Evolutionary conservation across 2,888 invertebrate species (phyloP).

Genomic region (Calliscelio sp.): DNA sequence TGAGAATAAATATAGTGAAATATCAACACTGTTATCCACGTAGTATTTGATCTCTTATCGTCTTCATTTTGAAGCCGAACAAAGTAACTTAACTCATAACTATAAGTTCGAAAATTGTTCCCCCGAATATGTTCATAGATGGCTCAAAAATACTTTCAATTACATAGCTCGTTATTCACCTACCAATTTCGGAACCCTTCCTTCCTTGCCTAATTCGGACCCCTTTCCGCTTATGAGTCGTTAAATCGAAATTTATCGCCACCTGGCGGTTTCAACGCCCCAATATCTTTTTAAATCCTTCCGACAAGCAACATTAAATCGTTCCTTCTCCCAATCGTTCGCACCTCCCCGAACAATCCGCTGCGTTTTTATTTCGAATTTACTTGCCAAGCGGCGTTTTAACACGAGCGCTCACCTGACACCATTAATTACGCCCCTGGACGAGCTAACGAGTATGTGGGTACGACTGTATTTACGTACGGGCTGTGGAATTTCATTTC

Average conservation of each 20-base stretch:
- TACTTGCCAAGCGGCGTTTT: conserved; percentile 70
- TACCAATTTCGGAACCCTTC: conserved; percentile 40
- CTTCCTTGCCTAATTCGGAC: conserved; percentile 41
- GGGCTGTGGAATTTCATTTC: conserved; percentile 70
- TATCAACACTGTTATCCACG: too few relatives aligned
- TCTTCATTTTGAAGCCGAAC: not conserved
- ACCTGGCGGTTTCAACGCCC: conserved; percentile 75
- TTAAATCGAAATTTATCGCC: conserved; percentile 79
- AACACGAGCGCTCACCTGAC: conserved; percentile 72
- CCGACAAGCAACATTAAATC: conserved; percentile 73
- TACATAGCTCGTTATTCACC: conserved; percentile 54
- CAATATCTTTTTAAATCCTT: conserved; percentile 72
- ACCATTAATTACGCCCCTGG: conserved; percentile 73
- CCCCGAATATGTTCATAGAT: conserved; percentile 28
- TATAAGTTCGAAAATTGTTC: conserved; percentile 13
- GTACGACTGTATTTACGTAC: conserved; percentile 66
- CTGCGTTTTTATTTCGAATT: conserved; percentile 71
- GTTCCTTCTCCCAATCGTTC: conserved; percentile 69
- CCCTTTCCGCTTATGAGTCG: conserved; percentile 75
- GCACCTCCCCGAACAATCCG: conserved; percentile 69
- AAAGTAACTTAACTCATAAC: not conserved
- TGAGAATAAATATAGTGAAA: too few relatives aligned
- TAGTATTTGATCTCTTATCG: too few relatives aligned
- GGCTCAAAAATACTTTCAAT: conserved; percentile 59
- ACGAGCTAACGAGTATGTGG: conserved; percentile 68